Base-by-base conservation (phyloP, 2,797 vertebrate genomes). In the Enteromius treurensis region DNA sequence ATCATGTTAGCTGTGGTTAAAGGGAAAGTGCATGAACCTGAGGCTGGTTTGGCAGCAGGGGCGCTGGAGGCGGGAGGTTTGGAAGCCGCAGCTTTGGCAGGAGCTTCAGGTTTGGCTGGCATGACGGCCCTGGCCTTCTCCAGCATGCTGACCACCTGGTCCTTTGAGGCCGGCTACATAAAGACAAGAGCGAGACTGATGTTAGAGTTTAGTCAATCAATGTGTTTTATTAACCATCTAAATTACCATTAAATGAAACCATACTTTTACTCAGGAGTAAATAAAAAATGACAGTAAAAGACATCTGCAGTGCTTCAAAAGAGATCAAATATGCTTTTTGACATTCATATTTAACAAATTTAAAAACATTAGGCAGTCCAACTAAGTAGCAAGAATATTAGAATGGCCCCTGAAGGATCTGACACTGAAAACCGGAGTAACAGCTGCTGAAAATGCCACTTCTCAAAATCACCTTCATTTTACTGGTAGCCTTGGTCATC, bases 91-190 rank as follows among this genome's bases (percentile, higher is more conserved):
- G 95, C 91, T 89, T 95, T 95, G 85, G 94, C 88, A 82, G 95
- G 94, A 67, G 94, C 94, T 68, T 92, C 94, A 55, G 95, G 97
- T 92, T 98, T 99, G 83, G 95, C 95, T 23, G 98, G 98, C 96
- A 99, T 96, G 82, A 96, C 94, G 0, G 95, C 91, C 91, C 97
- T 95, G 84, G 97, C 97, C 88, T 99, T 99, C 83, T 99, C 98
- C 90, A 99, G 92, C 96, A 98, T 95, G 89, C 91, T 91, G 51
- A 97, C 70, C 77, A 99, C 97, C 86, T 97, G 97, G 91, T 99
- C 98, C 94, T 98, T 99, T 11, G 97, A 99, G 85, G 97, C 91
- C 29, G 96, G 92, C 98, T 99, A 90, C 1, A 87, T n/a, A 86
- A 17, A 68, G 73, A 86, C 76, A 85, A 6, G 62, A 71, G 15